Evolutionary conservation across 2,113 vertebrate species (phyloP).

Genomic region (Athene noctua): DNA sequence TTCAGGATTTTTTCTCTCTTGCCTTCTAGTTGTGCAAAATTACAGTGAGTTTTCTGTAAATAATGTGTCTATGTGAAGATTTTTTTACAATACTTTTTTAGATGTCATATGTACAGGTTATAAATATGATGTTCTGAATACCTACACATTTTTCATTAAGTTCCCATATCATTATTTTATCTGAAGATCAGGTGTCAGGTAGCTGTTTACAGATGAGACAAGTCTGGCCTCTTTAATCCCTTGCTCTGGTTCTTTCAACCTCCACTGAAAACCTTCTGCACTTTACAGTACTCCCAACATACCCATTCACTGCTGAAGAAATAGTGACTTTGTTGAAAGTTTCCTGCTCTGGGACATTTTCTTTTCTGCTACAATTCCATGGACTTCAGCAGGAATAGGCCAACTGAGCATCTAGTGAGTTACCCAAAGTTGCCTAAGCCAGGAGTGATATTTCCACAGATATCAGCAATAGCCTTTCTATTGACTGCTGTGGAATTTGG

Average conservation of each 20-base stretch:
- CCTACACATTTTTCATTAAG: background rate
- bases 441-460: background rate
- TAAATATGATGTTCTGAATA: background rate
- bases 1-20: background rate
- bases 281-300: fast-evolving
- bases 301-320: background rate
- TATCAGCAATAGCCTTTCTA: background rate
- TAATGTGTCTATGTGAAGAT: background rate
- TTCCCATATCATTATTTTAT: background rate
- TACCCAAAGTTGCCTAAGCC: background rate
- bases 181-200: background rate
- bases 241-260: background rate
- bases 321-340: background rate
- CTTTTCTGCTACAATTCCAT: background rate
- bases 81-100: background rate
- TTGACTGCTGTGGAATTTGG: background rate
- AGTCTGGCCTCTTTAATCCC: background rate
- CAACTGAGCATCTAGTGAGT: background rate
- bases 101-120: background rate
- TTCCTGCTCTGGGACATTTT: background rate
- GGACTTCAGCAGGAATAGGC: background rate
- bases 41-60: background rate
- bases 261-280: background rate
- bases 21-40: background rate
- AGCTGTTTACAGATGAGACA: background rate